A percentile compares a stretch with the other conserved stretches of the same genome.
These are phyloP conservation scores for Mirounga angustirostris DNA, from an alignment of 2,113 vertebrate species.

Conservation along the genomic window DNA sequence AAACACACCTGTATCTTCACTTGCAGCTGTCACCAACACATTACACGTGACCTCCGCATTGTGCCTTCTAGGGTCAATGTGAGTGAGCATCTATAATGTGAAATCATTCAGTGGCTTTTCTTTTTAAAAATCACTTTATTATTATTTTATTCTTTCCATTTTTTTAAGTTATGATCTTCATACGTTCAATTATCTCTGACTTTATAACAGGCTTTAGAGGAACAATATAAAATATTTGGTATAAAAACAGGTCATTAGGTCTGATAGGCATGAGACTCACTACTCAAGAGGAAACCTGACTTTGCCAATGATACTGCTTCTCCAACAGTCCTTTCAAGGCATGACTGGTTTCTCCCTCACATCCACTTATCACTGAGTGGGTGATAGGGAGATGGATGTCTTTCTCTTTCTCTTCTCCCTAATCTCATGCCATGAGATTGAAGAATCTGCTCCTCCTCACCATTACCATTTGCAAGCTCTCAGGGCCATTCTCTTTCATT, in stretches of 20 bases:
- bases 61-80: background rate
- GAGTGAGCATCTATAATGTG: background rate
- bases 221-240: background rate
- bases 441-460: background rate
- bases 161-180: background rate
- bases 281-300: background rate
- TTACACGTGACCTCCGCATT: background rate
- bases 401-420: background rate
- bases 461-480: background rate
- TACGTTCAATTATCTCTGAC: background rate
- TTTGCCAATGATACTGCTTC: background rate
- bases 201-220: background rate
- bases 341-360: background rate
- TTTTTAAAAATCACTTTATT: background rate
- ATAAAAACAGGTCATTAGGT: background rate
- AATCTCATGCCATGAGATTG: background rate
- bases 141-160: background rate
- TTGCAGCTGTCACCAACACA: background rate
- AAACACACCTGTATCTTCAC: background rate
- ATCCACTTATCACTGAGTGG: background rate
- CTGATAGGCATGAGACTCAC: background rate
- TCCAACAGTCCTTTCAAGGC: background rate
- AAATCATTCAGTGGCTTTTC: background rate
- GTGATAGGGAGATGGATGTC: background rate
- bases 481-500: background rate